phyloP scores from a whole-genome alignment of 2,797 vertebrate genomes.

The Danionella dracula region DNA sequence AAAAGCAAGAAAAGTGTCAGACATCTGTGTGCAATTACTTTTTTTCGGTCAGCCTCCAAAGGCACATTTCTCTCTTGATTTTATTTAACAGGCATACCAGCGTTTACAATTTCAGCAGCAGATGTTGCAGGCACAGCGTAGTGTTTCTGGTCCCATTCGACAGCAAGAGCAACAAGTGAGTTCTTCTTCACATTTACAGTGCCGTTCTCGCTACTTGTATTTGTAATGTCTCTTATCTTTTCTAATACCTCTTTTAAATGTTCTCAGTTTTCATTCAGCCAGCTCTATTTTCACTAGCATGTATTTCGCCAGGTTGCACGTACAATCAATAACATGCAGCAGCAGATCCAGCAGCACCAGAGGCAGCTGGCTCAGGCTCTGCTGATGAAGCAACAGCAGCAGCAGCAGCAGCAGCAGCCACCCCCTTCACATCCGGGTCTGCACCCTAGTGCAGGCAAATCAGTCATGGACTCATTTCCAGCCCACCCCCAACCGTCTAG shows the following conservation, averaged over 20 bases:
- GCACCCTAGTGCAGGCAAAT: constrained; percentile 83
- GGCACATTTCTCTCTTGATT: too few species aligned
- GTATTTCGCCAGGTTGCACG: constrained; percentile 82
- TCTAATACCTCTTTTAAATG: background rate
- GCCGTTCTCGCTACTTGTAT: too few species aligned
- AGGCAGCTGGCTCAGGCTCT: constrained; percentile 98
- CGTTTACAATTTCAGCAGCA: constrained; percentile 99
- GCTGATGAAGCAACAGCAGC: constrained; percentile 94
- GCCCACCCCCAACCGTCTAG: constrained; percentile 81
- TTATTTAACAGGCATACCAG: constrained; percentile 83
- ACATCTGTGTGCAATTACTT: too few species aligned
- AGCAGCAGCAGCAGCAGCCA: constrained; percentile 47
- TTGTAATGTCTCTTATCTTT: too few species aligned
- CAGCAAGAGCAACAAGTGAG: constrained; percentile 99
- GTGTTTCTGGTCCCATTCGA: constrained; percentile 97
- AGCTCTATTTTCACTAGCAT: background rate
- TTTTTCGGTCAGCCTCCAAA: too few species aligned
- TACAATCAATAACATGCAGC: constrained; percentile 99
- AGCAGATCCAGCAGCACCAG: constrained; percentile 99
- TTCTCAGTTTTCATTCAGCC: background rate
- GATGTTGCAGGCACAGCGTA: constrained; percentile 94
- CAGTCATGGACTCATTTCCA: constrained; percentile 87
- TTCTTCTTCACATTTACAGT: too few species aligned
- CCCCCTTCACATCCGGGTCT: constrained; percentile 80
- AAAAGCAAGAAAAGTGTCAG: too few species aligned